Base-by-base conservation (phyloP, 37 sponge, comb jelly and placozoan species). In the Diacarnus erythraeanus region DNA sequence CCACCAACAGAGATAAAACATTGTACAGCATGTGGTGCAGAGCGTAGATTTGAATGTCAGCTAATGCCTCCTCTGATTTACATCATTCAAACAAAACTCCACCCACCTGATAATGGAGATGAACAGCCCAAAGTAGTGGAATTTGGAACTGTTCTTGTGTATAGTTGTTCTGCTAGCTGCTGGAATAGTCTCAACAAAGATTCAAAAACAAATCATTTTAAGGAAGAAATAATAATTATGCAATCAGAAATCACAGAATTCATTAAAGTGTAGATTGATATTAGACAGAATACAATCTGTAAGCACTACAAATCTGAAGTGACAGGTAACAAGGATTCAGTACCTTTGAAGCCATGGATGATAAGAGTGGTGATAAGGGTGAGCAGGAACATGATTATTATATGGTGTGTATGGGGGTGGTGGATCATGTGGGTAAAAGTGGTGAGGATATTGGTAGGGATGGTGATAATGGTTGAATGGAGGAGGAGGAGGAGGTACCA, bases 61-160 rank as follows among this genome's bases (percentile, higher is more conserved):
- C 54, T 94, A 22, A 90, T 94, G 94, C 91, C 94, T 3, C 74
- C 82, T 5, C 51, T 93, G 57, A 72, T 93, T 15, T 93, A 89
- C 76, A 22, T 86, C 63, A 41, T 88, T 33, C 77, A 88, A 26
- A 57, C 60, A 1, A 34, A 56, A 42, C 35, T 74, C 36, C 27
- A 8, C 42, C 22, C 29, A 42, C 51, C 15, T 59, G 25, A 34
- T 34, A 38, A 68, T 8, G 37, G 38, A 68, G 22, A 4, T 26
- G 61, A 25, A 17, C 26, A 60, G 22, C 27, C 22, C 27, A 60
- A 25, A 25, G n/a, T 25, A 25, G 71, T 83, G 22, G 94, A 94
- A 64, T 94, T 83, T 84, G 91, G 94, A 15, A 94, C 91, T 54
- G 91, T 90, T 0, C 20, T 90, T 27, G 84, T 94, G 61, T 94